Conservation (phyloP, 2,888 invertebrate genomes). For the Byasa hedistus region DNA sequence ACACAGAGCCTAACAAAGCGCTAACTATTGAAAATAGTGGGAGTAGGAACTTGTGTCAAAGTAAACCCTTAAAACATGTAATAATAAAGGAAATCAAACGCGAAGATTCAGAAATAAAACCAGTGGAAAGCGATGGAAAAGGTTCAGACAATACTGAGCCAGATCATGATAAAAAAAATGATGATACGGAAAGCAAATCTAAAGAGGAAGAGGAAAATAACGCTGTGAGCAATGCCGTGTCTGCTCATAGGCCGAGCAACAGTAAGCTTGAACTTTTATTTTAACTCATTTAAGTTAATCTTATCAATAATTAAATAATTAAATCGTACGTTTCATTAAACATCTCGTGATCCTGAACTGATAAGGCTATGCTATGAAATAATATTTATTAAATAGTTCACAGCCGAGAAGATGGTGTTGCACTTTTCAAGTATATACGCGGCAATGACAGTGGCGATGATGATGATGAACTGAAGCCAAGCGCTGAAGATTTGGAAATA, state of each 20-base stretch:
- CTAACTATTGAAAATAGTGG: background rate
- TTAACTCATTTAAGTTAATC: background rate
- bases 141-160: background rate
- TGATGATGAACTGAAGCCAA: constrained; percentile 57
- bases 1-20: background rate
- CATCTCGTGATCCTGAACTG: too few species aligned
- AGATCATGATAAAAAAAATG: constrained; percentile 8
- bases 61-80: constrained; percentile 11
- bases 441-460: constrained; percentile 34
- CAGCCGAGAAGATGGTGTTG: constrained; percentile 51
- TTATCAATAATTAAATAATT: background rate
- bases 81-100: constrained; percentile 30
- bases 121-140: constrained; percentile 7
- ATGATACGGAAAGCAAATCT: constrained; percentile 24
- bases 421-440: constrained; percentile 55
- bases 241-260: background rate
- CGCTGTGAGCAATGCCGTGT: background rate
- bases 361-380: too few species aligned
- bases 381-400: constrained; percentile 30
- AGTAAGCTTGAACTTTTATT: background rate
- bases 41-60: background rate
- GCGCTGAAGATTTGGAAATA: constrained; percentile 66
- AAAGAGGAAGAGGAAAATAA: background rate
- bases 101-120: background rate
- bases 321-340: too few species aligned